A percentile compares a stretch with the other conserved stretches of the same genome.
phyloP scores from a whole-genome alignment of 2,888 invertebrate genomes.

The Ptychoptera albimana region DNA sequence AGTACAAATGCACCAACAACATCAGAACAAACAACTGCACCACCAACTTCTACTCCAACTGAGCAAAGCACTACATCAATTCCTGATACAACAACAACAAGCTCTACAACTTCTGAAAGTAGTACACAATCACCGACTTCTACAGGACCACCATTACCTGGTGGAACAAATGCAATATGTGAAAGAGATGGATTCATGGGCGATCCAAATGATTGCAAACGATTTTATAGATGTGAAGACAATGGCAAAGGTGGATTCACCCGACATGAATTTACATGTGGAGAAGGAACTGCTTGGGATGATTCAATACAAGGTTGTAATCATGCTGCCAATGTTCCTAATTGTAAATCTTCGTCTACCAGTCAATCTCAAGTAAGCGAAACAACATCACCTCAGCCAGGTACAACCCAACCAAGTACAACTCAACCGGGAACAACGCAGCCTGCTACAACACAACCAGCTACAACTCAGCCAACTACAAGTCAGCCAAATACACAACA shows the following conservation, averaged over 20 bases:
- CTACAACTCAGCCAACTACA: slow-evolving; percentile 11
- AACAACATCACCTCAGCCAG: no score
- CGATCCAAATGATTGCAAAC: slow-evolving; percentile 29
- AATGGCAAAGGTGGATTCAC: slow-evolving; percentile 25
- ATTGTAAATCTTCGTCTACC: no score
- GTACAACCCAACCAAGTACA: slow-evolving; percentile 10
- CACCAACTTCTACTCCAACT: not conserved
- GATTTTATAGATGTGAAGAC: slow-evolving; percentile 34
- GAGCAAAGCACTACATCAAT: slow-evolving; percentile 12
- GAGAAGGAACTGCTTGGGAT: slow-evolving; percentile 35
- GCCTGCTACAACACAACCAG: slow-evolving; percentile 9
- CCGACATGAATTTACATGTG: slow-evolving; percentile 32
- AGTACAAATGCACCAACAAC: slow-evolving; percentile 11
- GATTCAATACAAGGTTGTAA: slow-evolving; percentile 31
- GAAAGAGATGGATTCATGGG: slow-evolving; percentile 20
- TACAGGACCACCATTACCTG: slow-evolving; percentile 9
- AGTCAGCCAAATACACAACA: slow-evolving; percentile 12
- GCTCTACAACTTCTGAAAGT: slow-evolving; percentile 3
- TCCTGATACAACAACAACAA: slow-evolving; percentile 12
- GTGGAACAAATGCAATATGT: slow-evolving; percentile 23
- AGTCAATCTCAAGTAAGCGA: no score
- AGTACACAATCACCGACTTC: slow-evolving; percentile 9
- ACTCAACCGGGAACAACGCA: slow-evolving; percentile 9
- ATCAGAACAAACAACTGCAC: slow-evolving; percentile 4
- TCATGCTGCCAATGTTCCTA: slow-evolving; percentile 6